These are phyloP conservation scores for Hemithea aestivaria DNA, from an alignment of 2,888 invertebrate species.

Conservation along the genomic window DNA sequence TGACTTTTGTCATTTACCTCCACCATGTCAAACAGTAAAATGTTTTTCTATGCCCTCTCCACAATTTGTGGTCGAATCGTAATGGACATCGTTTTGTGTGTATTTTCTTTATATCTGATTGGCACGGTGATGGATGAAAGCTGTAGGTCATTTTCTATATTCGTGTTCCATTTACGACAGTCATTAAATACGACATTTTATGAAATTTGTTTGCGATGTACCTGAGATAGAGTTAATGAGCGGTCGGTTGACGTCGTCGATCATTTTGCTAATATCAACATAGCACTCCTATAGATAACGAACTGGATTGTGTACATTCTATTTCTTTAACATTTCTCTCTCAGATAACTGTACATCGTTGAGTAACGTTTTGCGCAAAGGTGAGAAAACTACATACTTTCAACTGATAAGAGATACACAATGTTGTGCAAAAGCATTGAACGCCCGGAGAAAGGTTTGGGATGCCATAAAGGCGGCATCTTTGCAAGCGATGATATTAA, in stretches of 20 bases:
- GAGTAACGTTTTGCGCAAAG: conserved; percentile 31
- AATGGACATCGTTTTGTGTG: conserved; percentile 73
- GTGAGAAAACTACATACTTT: conserved; percentile 37
- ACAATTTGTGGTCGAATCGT: conserved; percentile 62
- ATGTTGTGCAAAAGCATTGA: conserved; percentile 55
- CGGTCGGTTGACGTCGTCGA: conserved; percentile 20
- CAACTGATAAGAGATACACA: conserved; percentile 47
- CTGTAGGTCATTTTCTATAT: conserved; percentile 52
- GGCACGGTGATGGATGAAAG: conserved; percentile 67
- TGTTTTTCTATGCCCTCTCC: conserved; percentile 70
- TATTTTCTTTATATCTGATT: conserved; percentile 64
- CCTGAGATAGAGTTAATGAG: conserved; percentile 25
- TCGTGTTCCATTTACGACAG: conserved; percentile 37
- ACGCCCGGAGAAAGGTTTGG: conserved; percentile 52
- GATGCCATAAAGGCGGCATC: conserved; percentile 54
- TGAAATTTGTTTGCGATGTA: conserved; percentile 24
- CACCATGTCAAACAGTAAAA: conserved; percentile 75
- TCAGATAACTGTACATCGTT: conserved; percentile 24
- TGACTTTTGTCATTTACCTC: conserved; percentile 78
- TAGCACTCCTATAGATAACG: conserved; percentile 15
- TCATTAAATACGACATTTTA: conserved; percentile 26
- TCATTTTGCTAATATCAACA: conserved; percentile 10
- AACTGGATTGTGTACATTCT: conserved; percentile 12
- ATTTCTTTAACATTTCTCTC: conserved; percentile 14
- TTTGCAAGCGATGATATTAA: conserved; percentile 62